Conservation (phyloP, 64 coral and sea anemone species). For the Actinia equina region DNA sequence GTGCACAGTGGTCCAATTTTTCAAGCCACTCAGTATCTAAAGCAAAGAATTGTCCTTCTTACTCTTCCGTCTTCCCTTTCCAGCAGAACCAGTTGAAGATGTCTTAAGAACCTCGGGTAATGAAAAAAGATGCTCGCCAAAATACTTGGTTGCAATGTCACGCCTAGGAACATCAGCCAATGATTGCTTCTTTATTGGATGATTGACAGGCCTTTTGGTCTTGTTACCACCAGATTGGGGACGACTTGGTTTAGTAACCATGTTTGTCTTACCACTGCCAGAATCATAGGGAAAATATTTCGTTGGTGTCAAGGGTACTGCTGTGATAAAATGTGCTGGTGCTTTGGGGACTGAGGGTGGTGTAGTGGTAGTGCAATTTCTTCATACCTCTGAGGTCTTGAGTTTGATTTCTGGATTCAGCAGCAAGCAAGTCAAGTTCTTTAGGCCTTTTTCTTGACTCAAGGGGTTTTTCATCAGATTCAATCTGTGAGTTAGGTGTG, state of each 20-base stretch:
- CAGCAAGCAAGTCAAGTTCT: too few species aligned
- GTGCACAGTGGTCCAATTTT: neutral
- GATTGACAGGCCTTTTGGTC: neutral
- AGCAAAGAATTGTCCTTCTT: neutral
- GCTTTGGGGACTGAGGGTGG: too few species aligned
- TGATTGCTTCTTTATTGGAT: neutral
- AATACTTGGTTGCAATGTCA: conserved; percentile 87
- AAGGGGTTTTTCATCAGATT: too few species aligned
- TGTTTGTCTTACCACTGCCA: neutral
- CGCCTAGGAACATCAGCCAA: conserved; percentile 30
- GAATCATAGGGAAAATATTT: neutral
- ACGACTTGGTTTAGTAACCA: neutral
- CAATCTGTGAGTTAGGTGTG: too few species aligned
- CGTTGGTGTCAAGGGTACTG: too few species aligned
- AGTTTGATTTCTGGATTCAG: too few species aligned
- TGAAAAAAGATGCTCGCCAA: conserved; percentile 87
- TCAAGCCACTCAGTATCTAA: neutral
- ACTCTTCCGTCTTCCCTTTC: neutral
- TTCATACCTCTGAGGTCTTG: too few species aligned
- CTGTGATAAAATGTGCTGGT: too few species aligned
- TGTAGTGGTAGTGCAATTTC: too few species aligned
- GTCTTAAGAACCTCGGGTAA: conserved; percentile 55
- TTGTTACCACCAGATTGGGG: conserved; percentile 2
- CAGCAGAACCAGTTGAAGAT: neutral
- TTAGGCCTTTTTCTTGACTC: too few species aligned